phyloP scores from a whole-genome alignment of 2,888 invertebrate species.

The Mycalesis mineus region DNA sequence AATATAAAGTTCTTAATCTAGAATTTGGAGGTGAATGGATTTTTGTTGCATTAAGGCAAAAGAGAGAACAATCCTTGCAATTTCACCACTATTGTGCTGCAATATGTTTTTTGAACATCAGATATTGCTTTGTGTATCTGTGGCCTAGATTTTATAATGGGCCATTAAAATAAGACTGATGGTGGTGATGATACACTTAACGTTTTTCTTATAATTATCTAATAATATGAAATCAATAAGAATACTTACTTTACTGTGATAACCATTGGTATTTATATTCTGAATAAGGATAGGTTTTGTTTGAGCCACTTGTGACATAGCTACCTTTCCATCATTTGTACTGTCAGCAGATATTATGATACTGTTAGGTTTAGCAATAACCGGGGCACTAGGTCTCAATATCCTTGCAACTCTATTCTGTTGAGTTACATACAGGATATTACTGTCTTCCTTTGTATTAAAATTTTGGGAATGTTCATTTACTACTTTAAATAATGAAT shows the following conservation, averaged over 20 bases:
- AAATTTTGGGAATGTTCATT: conserved; percentile 52
- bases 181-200: no score
- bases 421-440: conserved; percentile 48
- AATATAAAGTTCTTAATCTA: no score
- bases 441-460: conserved; percentile 39
- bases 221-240: background rate
- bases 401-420: conserved; percentile 54
- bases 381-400: conserved; percentile 41
- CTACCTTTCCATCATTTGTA: conserved; percentile 51
- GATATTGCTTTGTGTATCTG: no score
- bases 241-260: conserved; percentile 46
- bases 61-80: no score
- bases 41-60: no score
- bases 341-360: conserved; percentile 47
- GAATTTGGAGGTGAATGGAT: no score
- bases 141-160: no score
- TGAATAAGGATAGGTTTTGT: conserved; percentile 38
- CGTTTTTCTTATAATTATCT: no score
- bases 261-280: conserved; percentile 37
- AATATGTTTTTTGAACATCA: no score
- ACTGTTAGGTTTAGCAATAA: conserved; percentile 34
- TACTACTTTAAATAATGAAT: conserved; percentile 63
- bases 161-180: no score
- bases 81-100: no score
- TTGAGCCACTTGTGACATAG: conserved; percentile 49